phyloP scores from a whole-genome alignment of 37 sponge, comb jelly and placozoan genomes.

The Lycopodina hypogea region DNA sequence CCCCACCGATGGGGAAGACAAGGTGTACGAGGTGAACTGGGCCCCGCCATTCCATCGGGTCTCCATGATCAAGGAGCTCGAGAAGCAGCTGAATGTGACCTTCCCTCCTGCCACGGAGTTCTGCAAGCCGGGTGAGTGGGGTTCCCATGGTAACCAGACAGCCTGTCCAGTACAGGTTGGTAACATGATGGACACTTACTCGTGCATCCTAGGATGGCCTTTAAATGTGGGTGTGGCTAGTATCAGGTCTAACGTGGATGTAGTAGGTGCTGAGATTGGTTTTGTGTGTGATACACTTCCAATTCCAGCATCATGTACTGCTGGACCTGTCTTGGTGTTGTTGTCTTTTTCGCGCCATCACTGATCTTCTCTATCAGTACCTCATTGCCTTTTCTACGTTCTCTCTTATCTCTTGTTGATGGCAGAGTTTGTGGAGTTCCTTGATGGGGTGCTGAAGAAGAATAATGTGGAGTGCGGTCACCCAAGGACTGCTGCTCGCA shows the following conservation, averaged over 20 bases:
- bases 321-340: too few relatives aligned
- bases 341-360: too few relatives aligned
- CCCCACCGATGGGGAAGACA: slow-evolving; percentile 74
- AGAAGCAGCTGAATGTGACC: slow-evolving; percentile 76
- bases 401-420: neutral
- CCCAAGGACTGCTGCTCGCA: slow-evolving; percentile 85
- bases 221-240: too few relatives aligned
- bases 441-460: slow-evolving; percentile 83
- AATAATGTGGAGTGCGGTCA: slow-evolving; percentile 82
- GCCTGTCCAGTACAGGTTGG: too few relatives aligned
- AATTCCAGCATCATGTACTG: neutral
- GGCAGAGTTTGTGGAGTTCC: slow-evolving; percentile 70
- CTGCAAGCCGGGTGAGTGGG: slow-evolving; percentile 63
- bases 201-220: too few relatives aligned
- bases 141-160: neutral
- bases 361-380: too few relatives aligned
- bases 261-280: too few relatives aligned
- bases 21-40: slow-evolving; percentile 83
- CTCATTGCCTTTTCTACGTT: neutral
- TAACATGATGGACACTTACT: too few relatives aligned
- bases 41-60: slow-evolving; percentile 89
- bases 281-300: neutral
- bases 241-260: too few relatives aligned
- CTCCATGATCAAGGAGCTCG: slow-evolving; percentile 88
- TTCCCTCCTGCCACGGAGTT: slow-evolving; percentile 85